phyloP scores from a whole-genome alignment of 2,888 invertebrate species.

The Athalia cordata region DNA sequence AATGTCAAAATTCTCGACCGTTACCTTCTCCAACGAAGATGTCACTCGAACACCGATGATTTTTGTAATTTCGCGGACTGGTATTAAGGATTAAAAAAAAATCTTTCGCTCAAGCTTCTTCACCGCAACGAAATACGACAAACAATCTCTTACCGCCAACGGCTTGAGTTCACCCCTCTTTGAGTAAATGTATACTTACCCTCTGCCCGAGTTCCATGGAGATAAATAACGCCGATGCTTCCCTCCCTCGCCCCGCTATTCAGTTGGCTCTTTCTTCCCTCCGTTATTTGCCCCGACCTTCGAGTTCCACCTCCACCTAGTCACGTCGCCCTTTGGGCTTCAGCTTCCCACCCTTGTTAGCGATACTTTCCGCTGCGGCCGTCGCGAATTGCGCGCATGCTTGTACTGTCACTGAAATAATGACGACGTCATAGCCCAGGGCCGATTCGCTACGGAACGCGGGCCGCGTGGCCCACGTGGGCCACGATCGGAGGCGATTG shows the following conservation, averaged over 20 bases:
- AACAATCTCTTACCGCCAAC: constrained; percentile 71
- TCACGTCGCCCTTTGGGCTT: constrained; percentile 44
- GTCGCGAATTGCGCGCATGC: constrained; percentile 71
- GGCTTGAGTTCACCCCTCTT: constrained; percentile 64
- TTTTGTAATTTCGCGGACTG: neutral
- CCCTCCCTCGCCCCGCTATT: constrained; percentile 34
- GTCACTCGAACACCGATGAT: no score
- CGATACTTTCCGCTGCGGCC: constrained; percentile 62
- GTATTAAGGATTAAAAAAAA: neutral
- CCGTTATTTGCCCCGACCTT: neutral
- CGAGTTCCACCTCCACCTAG: constrained; percentile 23
- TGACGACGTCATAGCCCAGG: constrained; percentile 71
- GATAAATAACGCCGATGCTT: constrained; percentile 70
- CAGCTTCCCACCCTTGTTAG: constrained; percentile 71
- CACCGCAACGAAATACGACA: constrained; percentile 69
- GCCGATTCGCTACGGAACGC: constrained; percentile 68
- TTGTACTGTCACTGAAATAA: constrained; percentile 72
- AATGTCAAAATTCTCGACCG: no score
- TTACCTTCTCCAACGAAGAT: no score
- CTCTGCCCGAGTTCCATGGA: constrained; percentile 73
- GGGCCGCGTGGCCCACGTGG: constrained; percentile 66
- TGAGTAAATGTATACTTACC: constrained; percentile 71
- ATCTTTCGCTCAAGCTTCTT: constrained; percentile 65
- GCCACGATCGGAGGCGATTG: constrained; percentile 72
- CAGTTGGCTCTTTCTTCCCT: neutral